phyloP scores from a whole-genome alignment of 2,797 vertebrate species.

The Sylvilagus floridanus region DNA sequence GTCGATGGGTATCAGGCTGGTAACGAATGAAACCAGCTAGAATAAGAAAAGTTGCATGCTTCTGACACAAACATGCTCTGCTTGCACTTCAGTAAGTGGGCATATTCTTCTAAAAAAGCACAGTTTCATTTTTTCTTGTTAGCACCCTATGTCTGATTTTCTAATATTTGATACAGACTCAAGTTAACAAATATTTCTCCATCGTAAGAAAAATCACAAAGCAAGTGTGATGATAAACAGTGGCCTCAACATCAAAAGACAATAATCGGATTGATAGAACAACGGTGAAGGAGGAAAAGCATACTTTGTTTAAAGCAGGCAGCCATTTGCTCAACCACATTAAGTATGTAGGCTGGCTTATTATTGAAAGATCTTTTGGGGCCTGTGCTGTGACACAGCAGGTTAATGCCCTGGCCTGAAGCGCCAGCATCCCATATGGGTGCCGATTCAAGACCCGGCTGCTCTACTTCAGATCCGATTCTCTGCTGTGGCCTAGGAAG shows the following conservation, averaged over 20 bases:
- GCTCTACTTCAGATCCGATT: too few species aligned
- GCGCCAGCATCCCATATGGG: too few species aligned
- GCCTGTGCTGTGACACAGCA: too few species aligned
- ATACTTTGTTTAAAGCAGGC: not conserved
- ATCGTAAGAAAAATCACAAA: slow-evolving; percentile 11
- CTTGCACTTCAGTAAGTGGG: not conserved
- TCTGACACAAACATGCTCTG: not conserved
- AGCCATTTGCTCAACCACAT: not conserved
- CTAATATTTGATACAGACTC: not conserved
- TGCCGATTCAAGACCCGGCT: too few species aligned
- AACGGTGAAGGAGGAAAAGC: not conserved
- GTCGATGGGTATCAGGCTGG: not conserved
- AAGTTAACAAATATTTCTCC: slow-evolving; percentile 27
- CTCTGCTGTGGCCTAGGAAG: too few species aligned
- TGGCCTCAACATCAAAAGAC: not conserved
- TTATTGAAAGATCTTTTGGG: not conserved
- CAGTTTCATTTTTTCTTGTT: not conserved
- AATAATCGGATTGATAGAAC: not conserved
- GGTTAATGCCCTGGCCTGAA: too few species aligned
- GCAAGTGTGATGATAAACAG: not conserved
- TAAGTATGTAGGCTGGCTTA: not conserved
- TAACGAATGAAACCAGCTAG: slow-evolving; percentile 14
- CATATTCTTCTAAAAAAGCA: slow-evolving; percentile 20
- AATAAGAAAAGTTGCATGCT: not conserved
- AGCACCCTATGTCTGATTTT: not conserved